Base-by-base conservation (phyloP, 1,140 invertebrate genomes). In the Aleiodes sp. region DNA sequence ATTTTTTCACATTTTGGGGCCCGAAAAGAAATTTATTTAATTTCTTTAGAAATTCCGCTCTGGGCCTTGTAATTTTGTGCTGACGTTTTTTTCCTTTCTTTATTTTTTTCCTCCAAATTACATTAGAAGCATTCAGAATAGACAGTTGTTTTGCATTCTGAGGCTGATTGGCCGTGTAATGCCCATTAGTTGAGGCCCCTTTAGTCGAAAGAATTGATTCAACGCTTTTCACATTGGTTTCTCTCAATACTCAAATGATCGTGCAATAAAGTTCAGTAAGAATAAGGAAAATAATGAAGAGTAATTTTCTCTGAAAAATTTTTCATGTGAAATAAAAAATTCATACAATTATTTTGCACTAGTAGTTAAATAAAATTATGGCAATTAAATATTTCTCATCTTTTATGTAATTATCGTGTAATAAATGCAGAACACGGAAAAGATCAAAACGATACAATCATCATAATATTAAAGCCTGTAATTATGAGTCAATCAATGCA, bases 401-500 rank as follows among this genome's bases (percentile, higher is more conserved):
- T n/a, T n/a, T n/a, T n/a, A n/a, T n/a, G n/a, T n/a, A n/a, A n/a
- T n/a, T n/a, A n/a, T n/a, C n/a, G n/a, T n/a, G n/a, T n/a, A n/a
- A n/a, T n/a, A n/a, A n/a, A n/a, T n/a, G n/a, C n/a, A n/a, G n/a
- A n/a, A 41, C n/a, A 41, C 14, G 16, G 7, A 39, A n/a, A 37
- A 31, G 52, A 31, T 60, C 35, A 43, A 41, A 46, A 61, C 26
- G 33, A 62, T 43, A 69, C 33, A 46, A 52, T 35, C 67, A 33
- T 21, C 24, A 69, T 43, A 12, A 14, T 43, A 66, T 24, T 24
- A 19, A 24, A 31, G 29, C 61, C 41, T 19, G 41, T 65, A 70
- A 70, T 70, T 70, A 65, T 39, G 31, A 46, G 68, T 65, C 62
- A 65, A 70, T 70, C 62, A 65, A 70, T 70, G 68, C 62, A 70